Base-by-base conservation (phyloP, 2,888 invertebrate species). In the Drosophila aldrichi region DNA sequence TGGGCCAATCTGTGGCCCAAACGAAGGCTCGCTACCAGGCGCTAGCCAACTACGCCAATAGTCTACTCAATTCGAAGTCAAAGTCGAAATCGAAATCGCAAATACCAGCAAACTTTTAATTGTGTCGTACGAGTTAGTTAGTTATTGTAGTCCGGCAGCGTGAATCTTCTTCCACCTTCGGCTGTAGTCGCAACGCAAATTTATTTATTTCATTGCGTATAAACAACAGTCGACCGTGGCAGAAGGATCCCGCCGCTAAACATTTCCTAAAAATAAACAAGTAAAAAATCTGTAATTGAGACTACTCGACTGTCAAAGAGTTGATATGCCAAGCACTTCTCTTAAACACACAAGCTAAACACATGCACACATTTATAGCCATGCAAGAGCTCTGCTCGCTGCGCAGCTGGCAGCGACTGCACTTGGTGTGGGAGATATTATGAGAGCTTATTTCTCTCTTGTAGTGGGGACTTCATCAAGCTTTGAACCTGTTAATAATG, bases 221-320 rank as follows among this genome's bases (percentile, higher is more conserved):
- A 14, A 60, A 59, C 52, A 70, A 38, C 43, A 32, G n/a, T 56
- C 49, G 49, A 16, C 48, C 43, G 41, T 63, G 63, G 58, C 34
- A 43, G 22, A 52, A 40, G 32, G 40, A 8, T 3, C 29, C 4
- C 18, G 56, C 14, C 58, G 54, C 25, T 41, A 25, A 16, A 46
- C 9, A 25, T n/a, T 10, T 3, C 7, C 12, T 18, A 51, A 55
- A 34, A 61, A 76, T n/a, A 61, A 32, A 38, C 32, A 32, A 29
- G 8, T 8, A 29, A 2, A 2, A 29, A 29, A 29, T 7, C 8
- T 29, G 8, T 29, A 29, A 29, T 29, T 8, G 8, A 29, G 29
- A 29, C 8, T 29, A 6, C 6, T 25, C 7, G 25, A 25, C 25
- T 25, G 7, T 25, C 1, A 25, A 5, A 25, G 29, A 29, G 29